A percentile compares a stretch with the other conserved stretches of the same genome.
Conservation (phyloP, 2,888 invertebrate genomes). For the Fragum sueziense region DNA sequence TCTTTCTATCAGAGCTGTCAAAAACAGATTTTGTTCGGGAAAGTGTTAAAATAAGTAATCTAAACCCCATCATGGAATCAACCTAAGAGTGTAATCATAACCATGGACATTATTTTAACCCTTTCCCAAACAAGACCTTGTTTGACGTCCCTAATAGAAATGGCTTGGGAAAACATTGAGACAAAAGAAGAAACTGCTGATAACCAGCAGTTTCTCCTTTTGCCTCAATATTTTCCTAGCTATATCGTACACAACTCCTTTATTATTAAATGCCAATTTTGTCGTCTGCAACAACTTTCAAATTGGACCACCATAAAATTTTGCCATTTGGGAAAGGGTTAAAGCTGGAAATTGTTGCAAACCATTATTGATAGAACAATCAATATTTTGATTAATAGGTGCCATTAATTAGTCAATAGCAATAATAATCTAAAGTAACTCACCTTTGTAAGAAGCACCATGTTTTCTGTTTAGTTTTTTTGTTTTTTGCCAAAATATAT, state of each 20-base stretch:
- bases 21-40: neutral
- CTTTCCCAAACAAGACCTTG: too few relatives aligned
- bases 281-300: too few relatives aligned
- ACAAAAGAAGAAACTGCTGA: too few relatives aligned
- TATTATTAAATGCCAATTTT: neutral
- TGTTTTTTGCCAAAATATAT: neutral
- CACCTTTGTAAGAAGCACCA: slow-evolving; percentile 2
- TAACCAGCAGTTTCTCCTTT: too few relatives aligned
- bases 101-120: neutral
- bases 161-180: too few relatives aligned
- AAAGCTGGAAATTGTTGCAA: neutral
- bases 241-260: neutral
- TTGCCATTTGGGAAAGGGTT: too few relatives aligned
- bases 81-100: neutral
- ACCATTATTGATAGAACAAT: neutral
- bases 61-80: neutral
- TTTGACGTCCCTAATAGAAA: too few relatives aligned
- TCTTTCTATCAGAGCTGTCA: neutral
- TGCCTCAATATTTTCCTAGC: too few relatives aligned
- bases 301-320: too few relatives aligned
- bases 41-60: neutral
- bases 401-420: neutral
- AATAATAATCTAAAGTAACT: neutral
- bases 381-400: neutral
- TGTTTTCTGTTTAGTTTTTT: neutral